Conservation (phyloP, 37 sponge, comb jelly and placozoan species). For the Petrosia ficiformis region DNA sequence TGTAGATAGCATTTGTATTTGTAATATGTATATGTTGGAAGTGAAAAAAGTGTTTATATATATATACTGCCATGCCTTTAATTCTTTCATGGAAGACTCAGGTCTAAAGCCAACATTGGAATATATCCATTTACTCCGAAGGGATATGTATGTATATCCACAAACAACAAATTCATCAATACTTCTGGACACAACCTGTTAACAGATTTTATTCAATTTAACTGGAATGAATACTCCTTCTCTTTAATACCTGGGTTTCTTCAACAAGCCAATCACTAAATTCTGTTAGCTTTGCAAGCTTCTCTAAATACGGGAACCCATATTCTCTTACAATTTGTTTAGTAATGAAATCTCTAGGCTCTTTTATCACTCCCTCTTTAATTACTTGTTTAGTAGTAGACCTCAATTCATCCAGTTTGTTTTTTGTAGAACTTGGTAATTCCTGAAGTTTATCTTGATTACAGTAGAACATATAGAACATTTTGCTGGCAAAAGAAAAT, state of each 20-base stretch:
- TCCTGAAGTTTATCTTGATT: not conserved
- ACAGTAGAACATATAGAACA: not conserved
- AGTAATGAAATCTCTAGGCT: not conserved
- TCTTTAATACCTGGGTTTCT: not conserved
- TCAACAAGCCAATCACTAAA: not conserved
- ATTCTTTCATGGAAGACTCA: too few relatives aligned
- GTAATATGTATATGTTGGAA: too few relatives aligned
- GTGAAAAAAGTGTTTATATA: too few relatives aligned
- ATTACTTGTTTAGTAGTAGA: not conserved
- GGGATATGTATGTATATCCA: too few relatives aligned
- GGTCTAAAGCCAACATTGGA: too few relatives aligned
- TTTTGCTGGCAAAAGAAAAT: not conserved
- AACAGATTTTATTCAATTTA: too few relatives aligned
- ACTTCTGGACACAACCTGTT: too few relatives aligned
- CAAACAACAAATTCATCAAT: too few relatives aligned
- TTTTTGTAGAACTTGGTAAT: not conserved
- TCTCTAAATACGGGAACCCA: not conserved
- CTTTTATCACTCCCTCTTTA: not conserved
- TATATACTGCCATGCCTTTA: too few relatives aligned
- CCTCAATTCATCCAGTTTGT: not conserved
- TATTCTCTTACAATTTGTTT: conserved; percentile 2
- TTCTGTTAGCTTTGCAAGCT: not conserved
- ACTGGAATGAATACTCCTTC: too few relatives aligned
- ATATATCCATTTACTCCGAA: too few relatives aligned
- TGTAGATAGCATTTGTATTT: too few relatives aligned